Evolutionary conservation across 2,888 invertebrate genomes (phyloP), one percentile per base, ranked within the genome.

Genomic region (Tillus elongatus): DNA sequence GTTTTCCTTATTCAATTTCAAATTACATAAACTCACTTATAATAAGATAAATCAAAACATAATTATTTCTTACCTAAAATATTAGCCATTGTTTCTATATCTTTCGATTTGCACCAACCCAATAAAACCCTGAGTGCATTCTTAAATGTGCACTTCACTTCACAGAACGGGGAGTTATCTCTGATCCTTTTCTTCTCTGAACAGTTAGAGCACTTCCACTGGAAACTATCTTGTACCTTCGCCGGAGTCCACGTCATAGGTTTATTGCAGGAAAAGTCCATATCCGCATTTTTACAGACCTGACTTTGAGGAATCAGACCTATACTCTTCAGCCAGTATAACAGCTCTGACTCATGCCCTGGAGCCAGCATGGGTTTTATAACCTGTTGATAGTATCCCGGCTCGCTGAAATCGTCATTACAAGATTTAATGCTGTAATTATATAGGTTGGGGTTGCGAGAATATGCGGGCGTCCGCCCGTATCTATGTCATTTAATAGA

Each of bases 41-140:
- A n/a, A n/a, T n/a, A n/a, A n/a, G n/a, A n/a, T n/a, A n/a, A n/a
- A n/a, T n/a, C n/a, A n/a, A n/a, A n/a, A n/a, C n/a, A n/a, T n/a
- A n/a, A n/a, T n/a, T n/a, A n/a, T n/a, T n/a, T n/a, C 47, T 51
- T 46, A 79, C 79, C 72, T 60, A 78, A 70, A 50, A 71, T 64
- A 44, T 67, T 64, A 10, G 73, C 69, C 28, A 71, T 68, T 14
- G 63, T 50, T 35, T 67, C 67, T 4, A 64, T 54, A 24, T 76
- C 73, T n/a, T 71, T 70, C 55, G 73, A 71, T 49, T 78, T 75
- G 58, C 76, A 74, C 81, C 81, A 81, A 0, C 75, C 77, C 27
- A 77, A 57, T 37, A 78, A 71, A 8, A 76, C 61, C 55, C 77
- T 74, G 39, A 80, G 60, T 29, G 71, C 68, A 53, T 74, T 71